A percentile compares a stretch with the other conserved stretches of the same genome.
These are phyloP conservation scores for Opisthocomus hoazin DNA, from an alignment of 2,113 vertebrate species.

Conservation along the genomic window DNA sequence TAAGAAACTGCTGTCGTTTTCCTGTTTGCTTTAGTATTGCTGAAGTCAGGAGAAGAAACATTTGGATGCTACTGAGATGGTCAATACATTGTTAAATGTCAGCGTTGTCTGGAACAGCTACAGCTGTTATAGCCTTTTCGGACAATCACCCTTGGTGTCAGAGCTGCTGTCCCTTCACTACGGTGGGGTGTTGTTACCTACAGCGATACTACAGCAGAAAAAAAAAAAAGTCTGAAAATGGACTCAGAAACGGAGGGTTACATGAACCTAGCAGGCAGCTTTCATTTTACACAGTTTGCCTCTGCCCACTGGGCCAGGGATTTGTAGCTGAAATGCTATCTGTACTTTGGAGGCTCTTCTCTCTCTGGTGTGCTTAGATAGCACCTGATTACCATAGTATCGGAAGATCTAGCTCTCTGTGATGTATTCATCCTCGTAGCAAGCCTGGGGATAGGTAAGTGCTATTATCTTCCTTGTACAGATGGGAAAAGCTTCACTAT, in stretches of 20 bases:
- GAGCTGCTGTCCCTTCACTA: neutral
- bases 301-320: neutral
- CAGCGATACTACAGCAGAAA: neutral
- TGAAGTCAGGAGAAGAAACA: neutral
- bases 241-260: neutral
- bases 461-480: neutral
- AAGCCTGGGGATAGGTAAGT: neutral
- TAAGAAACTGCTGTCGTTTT: neutral
- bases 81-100: neutral
- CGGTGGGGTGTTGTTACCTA: neutral
- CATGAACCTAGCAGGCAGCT: neutral
- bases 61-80: neutral
- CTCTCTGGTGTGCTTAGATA: neutral
- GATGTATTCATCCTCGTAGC: neutral
- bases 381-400: neutral
- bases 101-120: neutral
- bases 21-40: neutral
- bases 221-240: neutral
- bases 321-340: neutral
- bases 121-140: neutral
- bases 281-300: neutral
- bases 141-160: neutral
- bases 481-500: fast-evolving
- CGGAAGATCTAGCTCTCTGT: neutral
- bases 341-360: neutral